Percentiles rank a stretch among this genome's conserved stretches.
These are phyloP conservation scores for Zonitis immaculata DNA, from an alignment of 2,888 invertebrate genomes.

Conservation along the genomic window DNA sequence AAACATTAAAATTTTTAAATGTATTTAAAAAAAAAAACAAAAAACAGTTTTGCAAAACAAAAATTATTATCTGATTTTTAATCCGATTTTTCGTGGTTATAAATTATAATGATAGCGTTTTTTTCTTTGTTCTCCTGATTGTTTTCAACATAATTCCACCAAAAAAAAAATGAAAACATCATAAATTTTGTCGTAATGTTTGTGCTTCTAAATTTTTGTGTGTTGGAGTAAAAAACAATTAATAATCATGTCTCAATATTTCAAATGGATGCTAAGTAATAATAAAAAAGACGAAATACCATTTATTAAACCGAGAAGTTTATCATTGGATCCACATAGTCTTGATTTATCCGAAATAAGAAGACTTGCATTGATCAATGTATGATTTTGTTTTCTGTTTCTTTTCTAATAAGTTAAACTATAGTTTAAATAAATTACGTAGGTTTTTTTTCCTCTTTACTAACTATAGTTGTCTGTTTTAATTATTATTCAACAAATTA, in stretches of 20 bases:
- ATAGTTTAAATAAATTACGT: neutral
- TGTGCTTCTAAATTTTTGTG: neutral
- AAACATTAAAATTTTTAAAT: too few relatives aligned
- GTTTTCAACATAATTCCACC: too few relatives aligned
- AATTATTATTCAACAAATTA: too few relatives aligned
- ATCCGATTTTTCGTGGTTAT: neutral
- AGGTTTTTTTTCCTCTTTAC: neutral
- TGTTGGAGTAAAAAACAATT: neutral
- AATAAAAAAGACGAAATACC: constrained; percentile 36
- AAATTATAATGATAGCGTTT: neutral
- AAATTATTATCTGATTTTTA: neutral
- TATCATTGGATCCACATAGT: constrained; percentile 68
- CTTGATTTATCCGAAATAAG: constrained; percentile 60
- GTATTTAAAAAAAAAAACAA: neutral
- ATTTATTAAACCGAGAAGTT: constrained; percentile 62
- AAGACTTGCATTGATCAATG: constrained; percentile 24
- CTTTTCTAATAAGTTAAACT: constrained; percentile 7
- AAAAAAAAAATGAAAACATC: too few relatives aligned
- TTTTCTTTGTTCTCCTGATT: neutral
- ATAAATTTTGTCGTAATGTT: neutral
- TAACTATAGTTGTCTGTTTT: neutral
- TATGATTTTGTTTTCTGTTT: constrained; percentile 1
- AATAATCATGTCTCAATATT: constrained; percentile 39
- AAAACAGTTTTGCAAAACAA: neutral
- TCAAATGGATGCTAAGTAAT: constrained; percentile 50